phyloP scores from a whole-genome alignment of 2,113 vertebrate genomes.

The Sarotherodon lohbergeri region DNA sequence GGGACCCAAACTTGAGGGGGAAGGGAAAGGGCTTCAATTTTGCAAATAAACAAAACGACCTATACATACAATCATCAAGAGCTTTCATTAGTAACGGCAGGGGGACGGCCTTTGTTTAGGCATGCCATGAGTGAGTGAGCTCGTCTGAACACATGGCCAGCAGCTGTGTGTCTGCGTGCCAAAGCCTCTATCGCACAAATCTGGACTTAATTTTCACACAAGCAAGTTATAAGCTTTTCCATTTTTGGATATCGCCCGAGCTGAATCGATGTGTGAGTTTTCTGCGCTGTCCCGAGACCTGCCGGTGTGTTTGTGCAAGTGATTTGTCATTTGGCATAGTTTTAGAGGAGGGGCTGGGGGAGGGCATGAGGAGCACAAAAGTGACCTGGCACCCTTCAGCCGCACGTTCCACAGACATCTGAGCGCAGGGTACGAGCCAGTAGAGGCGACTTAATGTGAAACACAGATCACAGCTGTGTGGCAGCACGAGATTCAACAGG shows the following conservation, averaged over 20 bases:
- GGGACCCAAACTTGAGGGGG: not conserved
- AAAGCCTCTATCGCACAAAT: constrained; percentile 8
- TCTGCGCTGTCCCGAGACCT: not conserved
- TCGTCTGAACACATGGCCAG: constrained; percentile 31
- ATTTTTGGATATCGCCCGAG: constrained; percentile 50
- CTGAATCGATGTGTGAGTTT: not conserved
- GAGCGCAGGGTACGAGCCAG: not conserved
- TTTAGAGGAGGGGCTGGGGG: constrained; percentile 4
- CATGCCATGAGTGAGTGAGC: not conserved
- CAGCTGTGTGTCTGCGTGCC: constrained; percentile 48
- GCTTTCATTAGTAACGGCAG: constrained; percentile 22
- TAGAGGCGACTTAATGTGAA: not conserved
- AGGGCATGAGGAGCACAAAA: constrained; percentile 52
- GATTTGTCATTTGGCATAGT: constrained; percentile 43
- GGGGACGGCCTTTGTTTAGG: constrained; percentile 25
- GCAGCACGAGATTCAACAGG: not conserved
- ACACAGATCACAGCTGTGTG: not conserved
- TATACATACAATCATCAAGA: not conserved
- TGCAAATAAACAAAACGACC: constrained; percentile 34
- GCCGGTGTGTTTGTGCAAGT: not conserved
- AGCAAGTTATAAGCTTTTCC: constrained; percentile 40
- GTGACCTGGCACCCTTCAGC: not conserved
- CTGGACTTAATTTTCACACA: constrained; percentile 37
- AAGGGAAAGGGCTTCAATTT: not conserved
- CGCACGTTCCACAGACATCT: not conserved